phyloP scores from a whole-genome alignment of 1,140 invertebrate species.

The Choristoneura fumiferana region DNA sequence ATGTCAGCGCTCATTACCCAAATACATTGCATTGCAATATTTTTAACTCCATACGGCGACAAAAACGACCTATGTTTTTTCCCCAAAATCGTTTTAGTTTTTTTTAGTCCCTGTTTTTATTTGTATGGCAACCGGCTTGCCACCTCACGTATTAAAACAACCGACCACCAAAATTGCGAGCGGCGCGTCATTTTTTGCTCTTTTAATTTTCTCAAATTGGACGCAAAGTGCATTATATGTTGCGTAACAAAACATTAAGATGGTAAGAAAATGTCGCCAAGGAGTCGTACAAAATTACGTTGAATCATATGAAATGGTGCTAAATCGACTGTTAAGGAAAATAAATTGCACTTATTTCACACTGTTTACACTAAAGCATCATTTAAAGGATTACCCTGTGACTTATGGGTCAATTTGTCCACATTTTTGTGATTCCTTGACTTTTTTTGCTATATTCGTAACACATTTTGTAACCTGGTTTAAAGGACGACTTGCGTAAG shows the following conservation, averaged over 20 bases:
- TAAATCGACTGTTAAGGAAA: background rate
- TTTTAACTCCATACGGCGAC: no score
- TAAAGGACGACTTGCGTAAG: conserved; percentile 9
- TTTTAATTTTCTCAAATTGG: background rate
- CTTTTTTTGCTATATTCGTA: background rate
- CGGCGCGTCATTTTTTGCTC: background rate
- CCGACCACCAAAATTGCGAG: conserved; percentile 1
- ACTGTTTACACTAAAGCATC: background rate
- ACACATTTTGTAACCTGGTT: background rate
- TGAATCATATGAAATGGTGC: background rate
- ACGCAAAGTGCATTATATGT: background rate
- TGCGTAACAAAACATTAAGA: conserved; percentile 2
- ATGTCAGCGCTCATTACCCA: no score
- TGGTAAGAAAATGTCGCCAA: background rate
- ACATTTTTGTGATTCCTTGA: background rate
- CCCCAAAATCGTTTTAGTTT: no score
- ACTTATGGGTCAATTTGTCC: background rate
- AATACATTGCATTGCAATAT: no score
- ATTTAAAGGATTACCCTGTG: conserved; percentile 1
- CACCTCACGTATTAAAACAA: background rate
- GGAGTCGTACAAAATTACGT: background rate
- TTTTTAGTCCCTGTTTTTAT: background rate
- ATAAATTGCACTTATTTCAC: background rate
- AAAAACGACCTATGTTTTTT: no score
- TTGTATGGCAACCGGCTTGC: background rate